Evolutionary conservation across 2,113 vertebrate genomes (phyloP).

Genomic region (Apteryx owenii): DNA sequence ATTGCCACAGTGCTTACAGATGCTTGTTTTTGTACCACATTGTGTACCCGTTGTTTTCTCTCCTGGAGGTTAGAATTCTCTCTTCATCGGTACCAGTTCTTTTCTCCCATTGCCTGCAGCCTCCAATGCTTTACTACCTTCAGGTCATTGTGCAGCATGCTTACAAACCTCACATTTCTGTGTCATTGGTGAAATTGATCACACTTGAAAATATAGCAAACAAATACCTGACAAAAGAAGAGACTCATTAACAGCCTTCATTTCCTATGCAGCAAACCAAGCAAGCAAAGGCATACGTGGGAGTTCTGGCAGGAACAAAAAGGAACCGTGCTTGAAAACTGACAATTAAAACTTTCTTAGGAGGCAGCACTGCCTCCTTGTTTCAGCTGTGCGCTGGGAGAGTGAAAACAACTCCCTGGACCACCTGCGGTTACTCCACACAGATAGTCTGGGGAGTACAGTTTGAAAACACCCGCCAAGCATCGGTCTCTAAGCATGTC

Average conservation of each 20-base stretch:
- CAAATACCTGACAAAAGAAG: conserved; percentile 65
- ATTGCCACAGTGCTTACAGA: background rate
- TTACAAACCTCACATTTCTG: background rate
- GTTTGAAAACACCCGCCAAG: conserved; percentile 44
- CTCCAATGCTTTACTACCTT: background rate
- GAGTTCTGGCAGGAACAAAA: conserved; percentile 64
- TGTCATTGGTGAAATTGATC: conserved; percentile 55
- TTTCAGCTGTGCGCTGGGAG: conserved; percentile 33
- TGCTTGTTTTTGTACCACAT: background rate
- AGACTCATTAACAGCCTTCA: conserved; percentile 58
- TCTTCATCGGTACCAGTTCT: background rate
- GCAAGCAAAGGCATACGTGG: conserved; percentile 30
- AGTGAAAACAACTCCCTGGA: conserved; percentile 42
- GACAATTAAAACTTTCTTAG: conserved; percentile 70
- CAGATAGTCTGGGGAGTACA: background rate
- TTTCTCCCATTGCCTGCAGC: background rate
- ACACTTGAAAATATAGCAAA: conserved; percentile 51
- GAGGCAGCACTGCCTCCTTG: conserved; percentile 30
- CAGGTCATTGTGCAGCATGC: conserved; percentile 22
- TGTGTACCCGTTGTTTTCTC: background rate
- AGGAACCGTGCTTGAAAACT: conserved; percentile 53
- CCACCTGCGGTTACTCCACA: conserved; percentile 36
- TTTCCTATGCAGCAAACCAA: conserved; percentile 63
- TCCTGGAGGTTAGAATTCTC: background rate
- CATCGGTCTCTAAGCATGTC: background rate